Evolutionary conservation across 2,888 invertebrate genomes (phyloP), one percentile per base, ranked within the genome.

Genomic region (Unio pictorum): DNA sequence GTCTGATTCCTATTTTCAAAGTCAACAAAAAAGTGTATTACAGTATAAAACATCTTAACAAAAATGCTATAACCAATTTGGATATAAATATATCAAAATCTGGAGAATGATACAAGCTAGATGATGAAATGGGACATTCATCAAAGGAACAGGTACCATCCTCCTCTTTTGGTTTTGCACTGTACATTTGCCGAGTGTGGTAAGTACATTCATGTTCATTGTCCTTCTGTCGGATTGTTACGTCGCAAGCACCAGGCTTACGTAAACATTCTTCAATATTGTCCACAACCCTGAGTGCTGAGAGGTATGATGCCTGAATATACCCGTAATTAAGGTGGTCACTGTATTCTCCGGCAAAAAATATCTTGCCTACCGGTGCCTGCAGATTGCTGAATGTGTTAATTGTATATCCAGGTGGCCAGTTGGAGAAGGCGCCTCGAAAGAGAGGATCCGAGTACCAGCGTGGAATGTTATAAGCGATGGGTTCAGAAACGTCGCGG

Each of bases 301-400:
- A 66, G 8, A 59, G 34, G 26, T 64, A 73, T 8, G 77, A 74
- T 3, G 71, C 74, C 5, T 75, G 67, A 23, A 73, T 64, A 55
- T 66, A 78, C 1, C 78, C 75, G 60, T 71, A 70, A 61, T 72
- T 66, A 18, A 62, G 18, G 23, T 59, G 54, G 58, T 67, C 30
- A 15, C 61, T 55, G 23, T 75, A 68, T 56, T 75, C 79, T 18
- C 79, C 77, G 1, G 77, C 75, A 59, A 79, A 79, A 60, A 69
- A 60, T 3, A 79, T 23, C 17, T 72, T 63, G 4, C 73, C 77
- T n/a, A 74, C 68, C 1, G 72, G 72, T 28, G 72, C 68, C 23
- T 61, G 64, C 5, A 78, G 62, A 2, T 67, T 66, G 5, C 57
- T 61, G 62, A 72, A 66, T 28, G 66, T 45, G 5, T 69, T 61